A percentile compares a stretch with the other conserved stretches of the same genome.
Conservation (phyloP, 2,888 invertebrate genomes). For the Tipula lateralis region DNA sequence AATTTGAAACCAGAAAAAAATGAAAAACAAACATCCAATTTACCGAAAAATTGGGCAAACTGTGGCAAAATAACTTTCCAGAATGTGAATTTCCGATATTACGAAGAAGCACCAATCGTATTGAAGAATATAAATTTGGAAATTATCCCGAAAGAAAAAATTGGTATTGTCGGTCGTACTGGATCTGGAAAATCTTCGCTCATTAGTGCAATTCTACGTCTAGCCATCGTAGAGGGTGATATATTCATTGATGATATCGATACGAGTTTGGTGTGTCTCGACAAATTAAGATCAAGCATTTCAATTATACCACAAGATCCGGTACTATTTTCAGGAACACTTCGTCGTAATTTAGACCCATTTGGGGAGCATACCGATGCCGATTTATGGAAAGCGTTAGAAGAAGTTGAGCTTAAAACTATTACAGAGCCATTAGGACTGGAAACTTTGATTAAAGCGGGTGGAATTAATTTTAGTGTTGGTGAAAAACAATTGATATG, state of each 20-base stretch:
- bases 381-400: constrained; percentile 45
- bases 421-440: constrained; percentile 52
- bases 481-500: constrained; percentile 79
- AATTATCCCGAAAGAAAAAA: constrained; percentile 63
- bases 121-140: constrained; percentile 67
- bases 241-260: constrained; percentile 69
- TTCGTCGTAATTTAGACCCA: constrained; percentile 62
- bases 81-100: constrained; percentile 57
- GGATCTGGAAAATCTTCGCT: constrained; percentile 80
- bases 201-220: constrained; percentile 71
- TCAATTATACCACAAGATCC: constrained; percentile 58
- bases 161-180: constrained; percentile 77
- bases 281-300: constrained; percentile 51
- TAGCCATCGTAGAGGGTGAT: constrained; percentile 65
- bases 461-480: constrained; percentile 56
- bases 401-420: constrained; percentile 56
- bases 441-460: constrained; percentile 41
- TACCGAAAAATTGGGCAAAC: constrained; percentile 58
- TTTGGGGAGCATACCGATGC: constrained; percentile 47
- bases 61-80: constrained; percentile 56
- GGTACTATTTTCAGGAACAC: constrained; percentile 55
- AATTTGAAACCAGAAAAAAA: constrained; percentile 50
- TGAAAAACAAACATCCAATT: constrained; percentile 42
- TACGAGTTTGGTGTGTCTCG: constrained; percentile 52
- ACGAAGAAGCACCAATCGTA: constrained; percentile 57